Evolutionary conservation across 2,113 vertebrate species (phyloP).

Genomic region (Crotalus helleri): DNA sequence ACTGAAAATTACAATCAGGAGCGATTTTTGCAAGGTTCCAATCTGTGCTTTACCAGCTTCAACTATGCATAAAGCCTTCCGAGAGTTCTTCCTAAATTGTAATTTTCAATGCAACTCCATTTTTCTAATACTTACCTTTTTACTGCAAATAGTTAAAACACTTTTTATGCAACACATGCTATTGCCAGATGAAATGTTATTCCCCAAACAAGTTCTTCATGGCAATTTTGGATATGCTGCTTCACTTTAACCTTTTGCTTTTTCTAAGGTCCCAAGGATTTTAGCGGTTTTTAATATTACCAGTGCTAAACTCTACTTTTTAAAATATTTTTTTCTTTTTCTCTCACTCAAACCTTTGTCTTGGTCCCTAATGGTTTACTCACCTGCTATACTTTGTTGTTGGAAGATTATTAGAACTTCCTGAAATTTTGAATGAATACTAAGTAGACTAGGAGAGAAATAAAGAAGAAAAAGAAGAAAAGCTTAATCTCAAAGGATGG

Average conservation of each 20-base stretch:
- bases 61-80: not conserved
- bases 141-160: not conserved
- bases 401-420: conserved; percentile 16
- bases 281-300: not conserved
- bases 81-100: not conserved
- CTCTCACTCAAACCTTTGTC: not conserved
- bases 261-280: not conserved
- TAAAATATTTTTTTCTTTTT: not conserved
- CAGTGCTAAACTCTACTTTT: not conserved
- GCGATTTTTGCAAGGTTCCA: not conserved
- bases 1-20: not conserved
- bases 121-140: not conserved
- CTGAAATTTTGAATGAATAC: not conserved
- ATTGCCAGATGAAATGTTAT: not conserved
- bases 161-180: not conserved
- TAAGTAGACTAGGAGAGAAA: not conserved
- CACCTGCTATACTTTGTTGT: not conserved
- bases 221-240: not conserved
- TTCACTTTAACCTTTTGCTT: conserved; percentile 17
- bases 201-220: not conserved
- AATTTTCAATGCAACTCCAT: not conserved
- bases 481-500: not conserved
- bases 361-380: conserved; percentile 1
- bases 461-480: not conserved
- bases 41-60: not conserved